These are phyloP conservation scores for Danio kyathit DNA, from an alignment of 2,797 vertebrate genomes.

Conservation along the genomic window DNA sequence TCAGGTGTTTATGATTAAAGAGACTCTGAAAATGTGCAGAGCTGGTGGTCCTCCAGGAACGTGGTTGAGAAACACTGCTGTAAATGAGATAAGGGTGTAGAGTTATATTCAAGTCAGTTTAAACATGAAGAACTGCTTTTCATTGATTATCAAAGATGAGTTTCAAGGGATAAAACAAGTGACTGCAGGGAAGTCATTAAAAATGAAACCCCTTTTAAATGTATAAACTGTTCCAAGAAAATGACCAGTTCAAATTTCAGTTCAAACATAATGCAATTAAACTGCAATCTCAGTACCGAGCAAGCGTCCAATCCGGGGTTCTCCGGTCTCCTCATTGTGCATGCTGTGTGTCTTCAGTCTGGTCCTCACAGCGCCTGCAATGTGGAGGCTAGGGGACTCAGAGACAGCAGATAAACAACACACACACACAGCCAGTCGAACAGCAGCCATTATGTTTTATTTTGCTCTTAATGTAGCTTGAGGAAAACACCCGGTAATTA, in stretches of 20 bases:
- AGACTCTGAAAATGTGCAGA: too few relatives aligned
- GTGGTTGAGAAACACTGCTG: too few relatives aligned
- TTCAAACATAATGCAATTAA: background rate
- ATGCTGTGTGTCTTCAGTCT: conserved; percentile 64
- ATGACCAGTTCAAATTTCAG: background rate
- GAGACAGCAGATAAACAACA: conserved; percentile 33
- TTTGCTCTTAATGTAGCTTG: conserved; percentile 2
- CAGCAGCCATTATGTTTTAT: conserved; percentile 6
- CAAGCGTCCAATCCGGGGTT: conserved; percentile 23
- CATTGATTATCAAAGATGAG: too few relatives aligned
- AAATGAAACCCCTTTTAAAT: background rate
- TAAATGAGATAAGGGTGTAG: too few relatives aligned
- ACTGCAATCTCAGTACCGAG: background rate
- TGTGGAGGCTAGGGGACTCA: conserved; percentile 61
- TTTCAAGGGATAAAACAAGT: background rate
- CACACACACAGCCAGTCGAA: background rate
- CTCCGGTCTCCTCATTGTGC: conserved; percentile 64
- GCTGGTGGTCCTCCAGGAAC: too few relatives aligned
- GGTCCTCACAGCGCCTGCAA: conserved; percentile 66
- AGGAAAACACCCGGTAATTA: background rate
- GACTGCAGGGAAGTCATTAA: background rate
- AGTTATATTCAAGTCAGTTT: too few relatives aligned
- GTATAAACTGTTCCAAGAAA: background rate
- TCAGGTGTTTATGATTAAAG: too few relatives aligned
- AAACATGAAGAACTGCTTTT: too few relatives aligned